A percentile compares a stretch with the other conserved stretches of the same genome.
These are phyloP conservation scores for Phortica magna DNA, from an alignment of 2,888 invertebrate species.

Conservation along the genomic window DNA sequence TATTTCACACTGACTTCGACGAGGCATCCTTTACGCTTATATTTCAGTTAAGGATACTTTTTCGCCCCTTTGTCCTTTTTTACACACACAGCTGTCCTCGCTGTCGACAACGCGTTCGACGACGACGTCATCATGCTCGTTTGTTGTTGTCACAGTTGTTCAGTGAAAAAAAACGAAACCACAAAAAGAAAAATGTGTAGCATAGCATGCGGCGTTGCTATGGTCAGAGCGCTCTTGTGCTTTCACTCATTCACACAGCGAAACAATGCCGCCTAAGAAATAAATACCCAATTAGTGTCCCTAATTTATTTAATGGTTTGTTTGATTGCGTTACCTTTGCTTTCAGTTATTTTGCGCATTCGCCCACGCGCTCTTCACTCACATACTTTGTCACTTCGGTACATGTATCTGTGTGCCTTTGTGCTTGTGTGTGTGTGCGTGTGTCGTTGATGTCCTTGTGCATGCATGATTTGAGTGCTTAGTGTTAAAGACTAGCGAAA, in stretches of 20 bases:
- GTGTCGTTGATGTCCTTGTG: slow-evolving; percentile 13
- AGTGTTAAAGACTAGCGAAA: slow-evolving; percentile 17
- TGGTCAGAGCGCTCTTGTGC: not conserved
- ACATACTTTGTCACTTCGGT: not conserved
- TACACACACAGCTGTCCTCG: slow-evolving; percentile 25
- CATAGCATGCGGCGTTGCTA: slow-evolving; percentile 8
- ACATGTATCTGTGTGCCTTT: not conserved
- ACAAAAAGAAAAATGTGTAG: not conserved
- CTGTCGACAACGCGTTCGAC: not conserved
- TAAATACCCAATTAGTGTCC: slow-evolving; percentile 70
- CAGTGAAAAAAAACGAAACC: not conserved
- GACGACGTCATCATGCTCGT: not conserved
- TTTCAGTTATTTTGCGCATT: slow-evolving; percentile 10
- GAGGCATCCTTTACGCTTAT: slow-evolving; percentile 11
- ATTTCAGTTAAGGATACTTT: slow-evolving; percentile 5
- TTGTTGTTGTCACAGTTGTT: slow-evolving; percentile 7
- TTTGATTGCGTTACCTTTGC: slow-evolving; percentile 50
- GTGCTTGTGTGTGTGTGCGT: not conserved
- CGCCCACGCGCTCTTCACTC: not conserved
- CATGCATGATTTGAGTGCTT: not conserved
- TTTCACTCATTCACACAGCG: not conserved
- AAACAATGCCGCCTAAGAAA: slow-evolving; percentile 40
- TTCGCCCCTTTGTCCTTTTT: not conserved
- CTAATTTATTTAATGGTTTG: slow-evolving; percentile 61
- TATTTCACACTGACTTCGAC: slow-evolving; percentile 33